These are phyloP conservation scores for Eulithis prunata DNA, from an alignment of 2,888 invertebrate species.

Conservation along the genomic window DNA sequence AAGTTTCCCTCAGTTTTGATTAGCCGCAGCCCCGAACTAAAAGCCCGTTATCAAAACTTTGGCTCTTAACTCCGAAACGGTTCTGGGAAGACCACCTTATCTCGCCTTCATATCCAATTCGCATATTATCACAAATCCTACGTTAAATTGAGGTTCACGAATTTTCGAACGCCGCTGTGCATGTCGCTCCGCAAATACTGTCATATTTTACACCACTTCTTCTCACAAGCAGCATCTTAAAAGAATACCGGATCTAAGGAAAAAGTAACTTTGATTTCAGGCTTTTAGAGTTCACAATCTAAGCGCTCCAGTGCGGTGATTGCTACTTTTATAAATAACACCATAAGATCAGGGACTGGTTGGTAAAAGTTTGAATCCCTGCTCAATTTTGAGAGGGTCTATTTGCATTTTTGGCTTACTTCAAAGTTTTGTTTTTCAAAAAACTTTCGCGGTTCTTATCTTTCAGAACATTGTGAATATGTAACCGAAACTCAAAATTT, in stretches of 20 bases:
- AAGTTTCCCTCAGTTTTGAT: slow-evolving; percentile 62
- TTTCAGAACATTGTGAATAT: slow-evolving; percentile 1
- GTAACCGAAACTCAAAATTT: background rate
- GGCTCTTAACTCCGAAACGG: slow-evolving; percentile 58
- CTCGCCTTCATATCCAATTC: slow-evolving; percentile 62
- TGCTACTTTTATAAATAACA: slow-evolving; percentile 37
- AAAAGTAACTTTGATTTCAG: slow-evolving; percentile 41
- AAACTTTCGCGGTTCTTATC: slow-evolving; percentile 45
- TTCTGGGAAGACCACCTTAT: slow-evolving; percentile 58
- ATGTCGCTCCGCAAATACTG: slow-evolving; percentile 61
- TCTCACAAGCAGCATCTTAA: slow-evolving; percentile 41
- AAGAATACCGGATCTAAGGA: slow-evolving; percentile 22
- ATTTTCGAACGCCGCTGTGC: slow-evolving; percentile 59
- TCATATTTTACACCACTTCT: slow-evolving; percentile 59
- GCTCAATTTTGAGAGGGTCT: slow-evolving; percentile 68
- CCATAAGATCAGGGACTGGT: slow-evolving; percentile 55
- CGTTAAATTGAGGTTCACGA: slow-evolving; percentile 59
- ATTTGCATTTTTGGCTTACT: slow-evolving; percentile 69
- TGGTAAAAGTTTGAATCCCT: slow-evolving; percentile 70
- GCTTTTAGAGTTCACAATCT: slow-evolving; percentile 37
- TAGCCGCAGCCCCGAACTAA: slow-evolving; percentile 57
- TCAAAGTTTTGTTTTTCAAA: slow-evolving; percentile 48
- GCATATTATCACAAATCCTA: slow-evolving; percentile 71
- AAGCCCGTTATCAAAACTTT: slow-evolving; percentile 70
- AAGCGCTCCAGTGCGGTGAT: background rate